Evolutionary conservation across 2,113 vertebrate genomes (phyloP).

Genomic region (Rhinopomastus cyanomelas): DNA sequence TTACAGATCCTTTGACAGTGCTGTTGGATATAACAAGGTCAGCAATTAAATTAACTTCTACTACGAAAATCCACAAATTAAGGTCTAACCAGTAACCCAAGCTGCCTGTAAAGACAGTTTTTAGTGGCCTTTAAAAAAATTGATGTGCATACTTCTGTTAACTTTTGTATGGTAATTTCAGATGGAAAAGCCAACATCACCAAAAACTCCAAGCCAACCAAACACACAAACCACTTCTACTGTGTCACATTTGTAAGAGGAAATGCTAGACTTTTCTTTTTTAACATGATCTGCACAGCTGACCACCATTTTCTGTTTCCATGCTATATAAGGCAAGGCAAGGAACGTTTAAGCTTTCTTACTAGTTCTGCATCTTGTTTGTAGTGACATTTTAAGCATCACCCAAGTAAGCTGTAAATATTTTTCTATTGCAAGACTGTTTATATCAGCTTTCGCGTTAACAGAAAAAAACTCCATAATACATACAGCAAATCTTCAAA

Average conservation of each 20-base stretch:
- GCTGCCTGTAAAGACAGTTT: background rate
- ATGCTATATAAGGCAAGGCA: background rate
- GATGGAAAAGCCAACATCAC: background rate
- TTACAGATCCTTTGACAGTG: background rate
- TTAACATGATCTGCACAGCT: background rate
- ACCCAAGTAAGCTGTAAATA: background rate
- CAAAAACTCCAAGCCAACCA: background rate
- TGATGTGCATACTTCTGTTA: background rate
- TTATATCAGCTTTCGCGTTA: background rate
- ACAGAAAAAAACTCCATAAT: background rate
- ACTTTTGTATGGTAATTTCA: background rate
- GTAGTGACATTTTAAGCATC: background rate
- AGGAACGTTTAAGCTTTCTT: background rate
- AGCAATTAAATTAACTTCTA: background rate
- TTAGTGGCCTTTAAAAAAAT: background rate
- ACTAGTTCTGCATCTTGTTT: background rate
- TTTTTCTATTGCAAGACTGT: background rate
- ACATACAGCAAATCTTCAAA: background rate
- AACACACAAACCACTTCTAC: background rate
- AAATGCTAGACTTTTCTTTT: background rate
- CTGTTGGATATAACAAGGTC: background rate
- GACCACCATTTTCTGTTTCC: background rate
- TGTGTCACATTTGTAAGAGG: background rate
- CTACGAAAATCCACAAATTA: background rate
- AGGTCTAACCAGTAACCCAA: background rate